These are phyloP conservation scores for Cyprinodon tularosa DNA, from an alignment of 2,113 vertebrate genomes.

Conservation along the genomic window DNA sequence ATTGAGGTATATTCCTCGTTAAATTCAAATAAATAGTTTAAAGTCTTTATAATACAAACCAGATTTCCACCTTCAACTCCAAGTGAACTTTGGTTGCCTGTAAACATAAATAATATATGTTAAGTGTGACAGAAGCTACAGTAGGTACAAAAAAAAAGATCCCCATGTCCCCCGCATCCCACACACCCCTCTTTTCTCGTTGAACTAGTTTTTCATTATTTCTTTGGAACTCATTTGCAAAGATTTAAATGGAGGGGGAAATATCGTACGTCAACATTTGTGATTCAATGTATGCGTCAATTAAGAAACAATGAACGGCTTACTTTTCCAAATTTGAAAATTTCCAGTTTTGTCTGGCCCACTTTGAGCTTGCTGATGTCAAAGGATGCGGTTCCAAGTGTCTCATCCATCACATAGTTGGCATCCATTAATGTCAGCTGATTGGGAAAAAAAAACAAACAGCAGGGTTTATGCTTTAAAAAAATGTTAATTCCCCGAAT, in stretches of 20 bases:
- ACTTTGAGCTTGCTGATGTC: slow-evolving; percentile 83
- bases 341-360: slow-evolving; percentile 85
- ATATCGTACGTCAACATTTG: background rate
- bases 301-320: slow-evolving; percentile 41
- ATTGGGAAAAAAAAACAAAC: slow-evolving; percentile 19
- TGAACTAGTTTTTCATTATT: background rate
- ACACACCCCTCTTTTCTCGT: background rate
- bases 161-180: background rate
- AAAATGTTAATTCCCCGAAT: background rate
- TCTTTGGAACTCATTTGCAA: background rate
- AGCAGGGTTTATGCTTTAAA: background rate
- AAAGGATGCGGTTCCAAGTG: slow-evolving; percentile 87
- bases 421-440: slow-evolving; percentile 97
- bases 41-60: slow-evolving; percentile 82
- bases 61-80: slow-evolving; percentile 91
- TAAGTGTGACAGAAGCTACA: background rate
- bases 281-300: background rate
- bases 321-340: slow-evolving; percentile 90
- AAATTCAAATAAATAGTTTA: background rate
- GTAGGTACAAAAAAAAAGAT: background rate
- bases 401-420: slow-evolving; percentile 97
- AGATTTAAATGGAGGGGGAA: background rate
- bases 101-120: slow-evolving; percentile 49
- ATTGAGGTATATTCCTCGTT: background rate
- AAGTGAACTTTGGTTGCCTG: slow-evolving; percentile 92